Percentiles rank a stretch among this genome's conserved stretches.
These are phyloP conservation scores for Capitulum mitella DNA, from an alignment of 2,888 invertebrate genomes.

Conservation along the genomic window DNA sequence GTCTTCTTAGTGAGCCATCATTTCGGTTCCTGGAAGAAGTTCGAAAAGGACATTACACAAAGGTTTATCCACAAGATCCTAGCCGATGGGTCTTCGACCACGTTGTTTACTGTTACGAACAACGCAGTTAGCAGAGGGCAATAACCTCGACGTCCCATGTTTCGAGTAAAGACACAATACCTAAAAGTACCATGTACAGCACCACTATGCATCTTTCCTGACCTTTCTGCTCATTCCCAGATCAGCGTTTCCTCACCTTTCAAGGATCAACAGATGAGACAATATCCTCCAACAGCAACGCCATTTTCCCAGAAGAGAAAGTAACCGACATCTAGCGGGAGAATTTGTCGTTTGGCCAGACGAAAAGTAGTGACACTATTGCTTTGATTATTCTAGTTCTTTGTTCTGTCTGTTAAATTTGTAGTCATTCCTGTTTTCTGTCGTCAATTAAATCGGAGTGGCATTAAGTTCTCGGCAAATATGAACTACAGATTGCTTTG, in stretches of 20 bases:
- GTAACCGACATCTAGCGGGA: conserved; percentile 24
- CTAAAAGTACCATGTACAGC: no score
- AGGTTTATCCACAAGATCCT: no score
- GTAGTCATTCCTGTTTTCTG: no score
- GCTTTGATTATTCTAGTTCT: background rate
- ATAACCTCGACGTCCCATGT: background rate
- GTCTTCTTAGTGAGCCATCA: background rate
- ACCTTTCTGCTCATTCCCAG: no score
- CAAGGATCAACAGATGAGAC: background rate
- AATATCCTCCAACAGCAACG: background rate
- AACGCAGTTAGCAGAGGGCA: background rate
- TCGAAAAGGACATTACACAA: background rate
- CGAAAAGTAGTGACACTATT: background rate
- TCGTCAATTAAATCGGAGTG: no score
- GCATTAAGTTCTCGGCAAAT: no score
- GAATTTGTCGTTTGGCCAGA: background rate
- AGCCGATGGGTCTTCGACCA: no score
- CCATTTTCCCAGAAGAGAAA: conserved; percentile 24
- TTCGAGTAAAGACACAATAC: no score
- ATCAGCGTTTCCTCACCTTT: no score
- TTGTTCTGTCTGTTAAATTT: background rate
- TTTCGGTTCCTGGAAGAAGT: background rate
- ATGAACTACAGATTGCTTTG: no score
- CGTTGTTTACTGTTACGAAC: background rate
- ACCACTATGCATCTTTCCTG: no score